Percentiles rank a stretch among this genome's conserved stretches.
Conservation (phyloP, 2,888 invertebrate genomes). For the Anodontia alba region DNA sequence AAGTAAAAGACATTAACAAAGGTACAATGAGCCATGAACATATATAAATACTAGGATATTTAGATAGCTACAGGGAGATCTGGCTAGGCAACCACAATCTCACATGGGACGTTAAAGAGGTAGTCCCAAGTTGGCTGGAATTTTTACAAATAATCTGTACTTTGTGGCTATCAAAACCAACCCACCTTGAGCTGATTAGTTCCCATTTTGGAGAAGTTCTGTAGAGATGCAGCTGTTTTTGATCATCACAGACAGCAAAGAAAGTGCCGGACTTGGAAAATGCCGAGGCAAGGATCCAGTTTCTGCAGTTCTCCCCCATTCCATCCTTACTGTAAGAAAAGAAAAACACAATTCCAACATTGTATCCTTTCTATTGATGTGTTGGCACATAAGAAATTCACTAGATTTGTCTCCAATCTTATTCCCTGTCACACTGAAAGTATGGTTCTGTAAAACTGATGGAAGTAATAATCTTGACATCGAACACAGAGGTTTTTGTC, state of each 20-base stretch:
- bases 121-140: neutral
- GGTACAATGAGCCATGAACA: conserved; percentile 12
- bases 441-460: conserved; percentile 28
- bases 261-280: conserved; percentile 74
- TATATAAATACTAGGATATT: conserved; percentile 12
- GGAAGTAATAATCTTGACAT: conserved; percentile 54
- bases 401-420: neutral
- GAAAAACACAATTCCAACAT: conserved; percentile 4
- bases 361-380: neutral
- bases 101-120: conserved; percentile 14
- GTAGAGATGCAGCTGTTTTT: conserved; percentile 77
- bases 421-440: conserved; percentile 31
- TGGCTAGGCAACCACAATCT: neutral
- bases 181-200: conserved; percentile 46
- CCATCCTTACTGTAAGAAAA: conserved; percentile 46
- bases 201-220: conserved; percentile 38
- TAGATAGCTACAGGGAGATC: conserved; percentile 4
- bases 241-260: conserved; percentile 78
- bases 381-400: conserved; percentile 11
- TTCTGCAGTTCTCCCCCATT: conserved; percentile 35
- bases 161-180: neutral
- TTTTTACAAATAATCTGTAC: neutral
- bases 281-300: conserved; percentile 68
- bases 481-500: conserved; percentile 65
- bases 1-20: conserved; percentile 6